These are phyloP conservation scores for Phocoena sinus DNA, from an alignment of 2,113 vertebrate genomes.

Conservation along the genomic window DNA sequence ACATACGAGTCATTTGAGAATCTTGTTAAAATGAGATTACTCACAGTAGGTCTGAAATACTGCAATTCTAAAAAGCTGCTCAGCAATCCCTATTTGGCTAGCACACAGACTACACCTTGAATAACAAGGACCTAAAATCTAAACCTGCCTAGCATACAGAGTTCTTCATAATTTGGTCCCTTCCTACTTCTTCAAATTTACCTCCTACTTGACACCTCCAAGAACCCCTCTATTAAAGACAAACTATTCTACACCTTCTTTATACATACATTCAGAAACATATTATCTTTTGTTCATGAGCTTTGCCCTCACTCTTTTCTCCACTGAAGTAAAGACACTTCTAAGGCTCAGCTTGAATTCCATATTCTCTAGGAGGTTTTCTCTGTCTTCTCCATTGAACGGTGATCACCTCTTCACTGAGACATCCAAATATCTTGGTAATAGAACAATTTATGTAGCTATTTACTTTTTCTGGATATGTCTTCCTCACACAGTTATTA, in stretches of 20 bases:
- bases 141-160: neutral
- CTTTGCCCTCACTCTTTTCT: neutral
- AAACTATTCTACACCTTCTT: neutral
- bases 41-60: neutral
- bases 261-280: neutral
- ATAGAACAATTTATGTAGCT: neutral
- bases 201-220: neutral
- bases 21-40: slow-evolving; percentile 2
- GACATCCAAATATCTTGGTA: neutral
- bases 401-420: neutral
- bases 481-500: neutral
- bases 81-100: neutral
- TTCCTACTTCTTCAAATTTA: neutral
- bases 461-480: neutral
- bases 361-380: neutral
- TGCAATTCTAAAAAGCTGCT: neutral
- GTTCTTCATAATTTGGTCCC: neutral
- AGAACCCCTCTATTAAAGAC: neutral
- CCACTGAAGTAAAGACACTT: slow-evolving; percentile 8
- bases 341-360: neutral
- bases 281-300: neutral
- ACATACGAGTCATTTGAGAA: neutral
- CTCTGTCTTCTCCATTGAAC: neutral
- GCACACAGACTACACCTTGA: neutral
- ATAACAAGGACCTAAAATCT: neutral